phyloP scores from a whole-genome alignment of 1,140 invertebrate species.

The Drosophila nasuta region DNA sequence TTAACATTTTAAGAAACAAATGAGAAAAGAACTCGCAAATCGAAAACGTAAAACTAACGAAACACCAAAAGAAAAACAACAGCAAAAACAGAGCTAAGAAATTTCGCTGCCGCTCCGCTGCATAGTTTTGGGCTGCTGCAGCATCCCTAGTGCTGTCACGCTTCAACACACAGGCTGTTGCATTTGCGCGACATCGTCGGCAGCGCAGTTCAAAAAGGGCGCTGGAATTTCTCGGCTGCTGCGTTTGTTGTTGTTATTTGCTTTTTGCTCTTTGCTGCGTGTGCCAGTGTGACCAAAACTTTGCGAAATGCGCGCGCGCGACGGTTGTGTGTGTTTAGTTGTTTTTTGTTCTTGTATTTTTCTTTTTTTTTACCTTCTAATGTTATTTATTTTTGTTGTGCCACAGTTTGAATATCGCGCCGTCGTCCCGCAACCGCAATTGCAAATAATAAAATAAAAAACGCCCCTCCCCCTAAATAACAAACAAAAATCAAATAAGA shows the following conservation, averaged over 20 bases:
- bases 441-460: constrained; percentile 3
- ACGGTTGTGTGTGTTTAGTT: constrained; percentile 22
- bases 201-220: constrained; percentile 56
- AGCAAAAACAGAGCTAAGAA: constrained; percentile 35
- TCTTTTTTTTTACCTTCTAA: neutral
- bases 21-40: constrained; percentile 11
- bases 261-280: constrained; percentile 15
- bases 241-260: constrained; percentile 2
- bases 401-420: constrained; percentile 47
- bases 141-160: constrained; percentile 57
- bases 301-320: constrained; percentile 58
- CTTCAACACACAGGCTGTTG: constrained; percentile 51
- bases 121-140: constrained; percentile 41
- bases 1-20: constrained; percentile 27
- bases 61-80: neutral
- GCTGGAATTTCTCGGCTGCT: constrained; percentile 52
- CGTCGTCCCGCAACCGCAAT: constrained; percentile 31
- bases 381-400: constrained; percentile 22
- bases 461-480: neutral
- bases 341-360: constrained; percentile 24
- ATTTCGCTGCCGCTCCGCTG: constrained; percentile 27
- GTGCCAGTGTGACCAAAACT: constrained; percentile 47
- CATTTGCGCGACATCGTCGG: constrained; percentile 38
- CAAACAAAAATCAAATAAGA: neutral
- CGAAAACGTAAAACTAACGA: constrained; percentile 8